A percentile compares a stretch with the other conserved stretches of the same genome.
Conservation (phyloP, 2,888 invertebrate genomes). For the Hoplodrina blanda region DNA sequence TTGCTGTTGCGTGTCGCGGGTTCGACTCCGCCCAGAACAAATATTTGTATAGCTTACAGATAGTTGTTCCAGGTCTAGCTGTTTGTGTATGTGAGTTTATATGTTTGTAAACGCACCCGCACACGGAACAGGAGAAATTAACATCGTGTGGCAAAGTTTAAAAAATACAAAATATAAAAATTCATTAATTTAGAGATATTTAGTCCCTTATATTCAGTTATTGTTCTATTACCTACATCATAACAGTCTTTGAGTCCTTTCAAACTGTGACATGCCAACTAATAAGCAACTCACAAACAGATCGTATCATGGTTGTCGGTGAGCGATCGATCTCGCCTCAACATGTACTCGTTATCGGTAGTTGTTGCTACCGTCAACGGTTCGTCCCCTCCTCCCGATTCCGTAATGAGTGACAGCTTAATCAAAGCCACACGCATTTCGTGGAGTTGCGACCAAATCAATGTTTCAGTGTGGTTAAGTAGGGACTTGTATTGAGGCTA, state of each 20-base stretch:
- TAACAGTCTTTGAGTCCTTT: neutral
- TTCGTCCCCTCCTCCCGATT: constrained; percentile 14
- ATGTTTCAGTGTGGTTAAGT: constrained; percentile 25
- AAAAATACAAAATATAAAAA: too few species aligned
- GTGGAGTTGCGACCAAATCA: constrained; percentile 37
- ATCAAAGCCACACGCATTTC: constrained; percentile 60
- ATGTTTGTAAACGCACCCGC: too few species aligned
- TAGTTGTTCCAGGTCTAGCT: too few species aligned
- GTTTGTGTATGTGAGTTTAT: too few species aligned
- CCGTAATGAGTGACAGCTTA: constrained; percentile 60
- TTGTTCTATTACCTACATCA: neutral
- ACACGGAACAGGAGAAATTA: too few species aligned
- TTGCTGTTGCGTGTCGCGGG: too few species aligned
- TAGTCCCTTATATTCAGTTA: too few species aligned
- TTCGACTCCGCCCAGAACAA: too few species aligned
- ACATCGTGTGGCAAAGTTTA: too few species aligned
- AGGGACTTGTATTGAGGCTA: neutral
- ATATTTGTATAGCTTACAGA: too few species aligned
- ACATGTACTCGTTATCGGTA: neutral
- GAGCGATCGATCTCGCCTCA: constrained; percentile 7
- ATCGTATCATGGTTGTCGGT: neutral
- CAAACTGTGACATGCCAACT: neutral
- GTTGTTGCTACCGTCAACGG: constrained; percentile 18
- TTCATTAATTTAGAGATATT: too few species aligned
- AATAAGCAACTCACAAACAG: neutral